Evolutionary conservation across 2,113 vertebrate genomes (phyloP).

Genomic region (Petrocephalus zakoni): DNA sequence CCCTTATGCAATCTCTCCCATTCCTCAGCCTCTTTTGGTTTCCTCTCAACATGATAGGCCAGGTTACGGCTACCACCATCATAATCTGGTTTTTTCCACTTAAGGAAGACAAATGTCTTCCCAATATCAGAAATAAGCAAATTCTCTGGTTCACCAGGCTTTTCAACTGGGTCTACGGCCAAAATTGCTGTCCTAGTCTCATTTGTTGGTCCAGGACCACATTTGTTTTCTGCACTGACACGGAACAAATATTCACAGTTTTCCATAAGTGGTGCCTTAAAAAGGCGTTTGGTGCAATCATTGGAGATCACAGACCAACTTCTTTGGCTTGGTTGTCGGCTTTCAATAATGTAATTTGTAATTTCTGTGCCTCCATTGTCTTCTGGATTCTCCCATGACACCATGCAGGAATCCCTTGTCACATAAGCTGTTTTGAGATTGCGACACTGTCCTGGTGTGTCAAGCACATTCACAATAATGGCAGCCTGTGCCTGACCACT

Average conservation of each 20-base stretch:
- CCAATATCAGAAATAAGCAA: conserved; percentile 91
- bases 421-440: conserved; percentile 82
- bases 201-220: conserved; percentile 79
- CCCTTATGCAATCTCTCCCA: conserved; percentile 97
- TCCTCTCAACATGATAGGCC: conserved; percentile 89
- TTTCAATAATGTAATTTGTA: conserved; percentile 91
- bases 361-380: conserved; percentile 97
- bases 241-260: conserved; percentile 96
- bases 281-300: conserved; percentile 83
- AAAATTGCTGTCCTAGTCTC: conserved; percentile 88
- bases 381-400: conserved; percentile 92
- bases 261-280: conserved; percentile 83
- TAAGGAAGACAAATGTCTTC: conserved; percentile 93
- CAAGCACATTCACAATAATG: conserved; percentile 88
- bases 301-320: conserved; percentile 85
- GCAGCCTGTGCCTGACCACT: conserved; percentile 88
- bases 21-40: conserved; percentile 83
- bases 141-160: conserved; percentile 88
- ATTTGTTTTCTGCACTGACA: conserved; percentile 96
- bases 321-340: conserved; percentile 85
- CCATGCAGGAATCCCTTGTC: conserved; percentile 88
- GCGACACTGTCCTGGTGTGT: conserved; percentile 86
- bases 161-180: conserved; percentile 93
- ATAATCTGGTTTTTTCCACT: conserved; percentile 90
- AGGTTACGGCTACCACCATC: conserved; percentile 95